Conservation (phyloP, 2,113 vertebrate genomes). For the Vanacampus margaritifer region DNA sequence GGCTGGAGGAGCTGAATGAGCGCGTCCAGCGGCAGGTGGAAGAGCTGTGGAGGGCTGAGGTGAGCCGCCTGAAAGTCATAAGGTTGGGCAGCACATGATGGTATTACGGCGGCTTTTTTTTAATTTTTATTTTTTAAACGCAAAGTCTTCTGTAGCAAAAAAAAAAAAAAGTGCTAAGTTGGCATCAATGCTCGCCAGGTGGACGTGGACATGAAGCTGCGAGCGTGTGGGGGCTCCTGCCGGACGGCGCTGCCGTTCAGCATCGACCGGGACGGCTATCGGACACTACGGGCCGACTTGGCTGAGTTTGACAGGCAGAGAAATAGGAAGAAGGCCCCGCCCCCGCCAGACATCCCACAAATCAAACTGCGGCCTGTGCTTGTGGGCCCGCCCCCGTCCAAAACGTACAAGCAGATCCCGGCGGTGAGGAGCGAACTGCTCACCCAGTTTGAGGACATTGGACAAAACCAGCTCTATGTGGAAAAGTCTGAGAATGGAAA, state of each 20-base stretch:
- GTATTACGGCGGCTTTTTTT: no score
- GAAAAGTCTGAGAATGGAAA: slow-evolving; percentile 15
- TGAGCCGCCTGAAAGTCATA: slow-evolving; percentile 26
- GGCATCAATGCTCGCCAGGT: slow-evolving; percentile 51
- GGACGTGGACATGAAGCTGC: slow-evolving; percentile 70
- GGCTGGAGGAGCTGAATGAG: slow-evolving; percentile 29
- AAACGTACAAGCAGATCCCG: slow-evolving; percentile 37
- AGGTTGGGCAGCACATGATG: not conserved
- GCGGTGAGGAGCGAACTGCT: slow-evolving; percentile 41
- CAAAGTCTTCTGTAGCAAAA: no score
- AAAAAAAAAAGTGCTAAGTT: not conserved
- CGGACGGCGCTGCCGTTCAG: slow-evolving; percentile 26
- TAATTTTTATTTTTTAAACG: no score
- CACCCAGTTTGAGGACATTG: slow-evolving; percentile 65
- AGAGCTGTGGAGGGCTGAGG: slow-evolving; percentile 61
- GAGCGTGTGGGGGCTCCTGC: slow-evolving; percentile 70
- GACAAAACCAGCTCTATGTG: slow-evolving; percentile 47
- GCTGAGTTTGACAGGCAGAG: not conserved
- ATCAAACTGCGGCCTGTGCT: slow-evolving; percentile 30
- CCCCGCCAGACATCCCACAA: slow-evolving; percentile 11
- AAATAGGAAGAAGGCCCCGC: not conserved
- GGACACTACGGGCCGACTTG: slow-evolving; percentile 23
- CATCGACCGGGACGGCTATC: slow-evolving; percentile 27
- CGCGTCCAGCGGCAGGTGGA: slow-evolving; percentile 48
- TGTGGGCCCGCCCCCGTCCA: not conserved